phyloP scores from a whole-genome alignment of 1,140 invertebrate species.

The Cotesia glomerata region DNA sequence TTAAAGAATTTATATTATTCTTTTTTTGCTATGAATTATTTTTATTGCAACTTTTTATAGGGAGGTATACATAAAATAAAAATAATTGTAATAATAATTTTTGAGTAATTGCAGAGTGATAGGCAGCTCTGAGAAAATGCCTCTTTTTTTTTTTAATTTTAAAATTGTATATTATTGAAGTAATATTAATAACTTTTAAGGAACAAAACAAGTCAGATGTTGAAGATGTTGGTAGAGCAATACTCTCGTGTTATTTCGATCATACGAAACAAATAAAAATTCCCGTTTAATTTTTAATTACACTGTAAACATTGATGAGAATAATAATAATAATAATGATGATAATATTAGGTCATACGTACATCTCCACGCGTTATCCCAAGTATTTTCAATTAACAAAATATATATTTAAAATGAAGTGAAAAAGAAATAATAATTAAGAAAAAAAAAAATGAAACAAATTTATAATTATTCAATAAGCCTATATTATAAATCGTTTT shows the following conservation, averaged over 20 bases:
- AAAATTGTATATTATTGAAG: too few relatives aligned
- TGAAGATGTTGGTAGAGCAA: background rate
- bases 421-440: slow-evolving; percentile 10
- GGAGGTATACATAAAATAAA: background rate
- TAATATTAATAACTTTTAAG: background rate
- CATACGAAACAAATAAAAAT: background rate
- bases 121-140: too few relatives aligned
- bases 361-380: slow-evolving; percentile 42
- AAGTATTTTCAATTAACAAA: slow-evolving; percentile 56
- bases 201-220: background rate
- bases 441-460: slow-evolving; percentile 30
- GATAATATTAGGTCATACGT: slow-evolving; percentile 27
- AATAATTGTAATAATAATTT: background rate
- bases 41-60: too few relatives aligned
- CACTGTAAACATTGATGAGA: background rate
- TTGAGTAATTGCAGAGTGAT: background rate
- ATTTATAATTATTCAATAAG: slow-evolving; percentile 16
- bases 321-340: background rate
- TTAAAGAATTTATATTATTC: too few relatives aligned
- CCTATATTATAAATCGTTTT: slow-evolving; percentile 46
- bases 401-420: slow-evolving; percentile 9
- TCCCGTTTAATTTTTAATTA: background rate
- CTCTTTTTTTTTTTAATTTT: too few relatives aligned
- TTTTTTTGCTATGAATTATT: too few relatives aligned
- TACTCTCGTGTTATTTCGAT: background rate